phyloP scores from a whole-genome alignment of 2,113 vertebrate genomes.

The Python bivittatus region DNA sequence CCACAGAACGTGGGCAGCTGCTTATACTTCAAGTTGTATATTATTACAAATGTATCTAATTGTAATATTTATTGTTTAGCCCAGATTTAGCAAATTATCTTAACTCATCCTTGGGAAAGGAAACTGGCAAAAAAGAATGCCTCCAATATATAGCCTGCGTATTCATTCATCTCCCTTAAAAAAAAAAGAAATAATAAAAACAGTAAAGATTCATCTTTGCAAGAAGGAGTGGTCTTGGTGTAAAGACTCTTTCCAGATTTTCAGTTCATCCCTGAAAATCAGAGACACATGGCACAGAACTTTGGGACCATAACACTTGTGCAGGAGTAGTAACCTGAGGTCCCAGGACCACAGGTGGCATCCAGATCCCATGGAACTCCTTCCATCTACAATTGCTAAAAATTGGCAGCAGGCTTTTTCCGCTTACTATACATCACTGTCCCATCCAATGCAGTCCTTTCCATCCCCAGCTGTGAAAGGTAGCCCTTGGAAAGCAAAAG shows the following conservation, averaged over 20 bases:
- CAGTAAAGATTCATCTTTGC: neutral
- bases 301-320: neutral
- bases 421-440: neutral
- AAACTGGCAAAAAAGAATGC: neutral
- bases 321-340: too few species aligned
- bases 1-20: neutral
- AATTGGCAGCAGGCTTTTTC: too few species aligned
- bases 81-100: neutral
- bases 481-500: neutral
- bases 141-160: neutral
- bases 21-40: neutral
- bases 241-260: neutral
- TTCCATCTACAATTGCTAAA: too few species aligned
- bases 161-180: neutral
- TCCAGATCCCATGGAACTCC: too few species aligned
- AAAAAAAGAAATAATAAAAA: too few species aligned
- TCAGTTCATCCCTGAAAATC: neutral
- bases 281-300: neutral
- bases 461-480: neutral
- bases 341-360: too few species aligned
- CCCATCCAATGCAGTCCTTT: neutral
- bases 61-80: neutral
- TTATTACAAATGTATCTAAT: too few species aligned
- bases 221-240: neutral
- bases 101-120: neutral